Evolutionary conservation across 2,888 invertebrate species (phyloP).

Genomic region (Netelia fuscicornis): DNA sequence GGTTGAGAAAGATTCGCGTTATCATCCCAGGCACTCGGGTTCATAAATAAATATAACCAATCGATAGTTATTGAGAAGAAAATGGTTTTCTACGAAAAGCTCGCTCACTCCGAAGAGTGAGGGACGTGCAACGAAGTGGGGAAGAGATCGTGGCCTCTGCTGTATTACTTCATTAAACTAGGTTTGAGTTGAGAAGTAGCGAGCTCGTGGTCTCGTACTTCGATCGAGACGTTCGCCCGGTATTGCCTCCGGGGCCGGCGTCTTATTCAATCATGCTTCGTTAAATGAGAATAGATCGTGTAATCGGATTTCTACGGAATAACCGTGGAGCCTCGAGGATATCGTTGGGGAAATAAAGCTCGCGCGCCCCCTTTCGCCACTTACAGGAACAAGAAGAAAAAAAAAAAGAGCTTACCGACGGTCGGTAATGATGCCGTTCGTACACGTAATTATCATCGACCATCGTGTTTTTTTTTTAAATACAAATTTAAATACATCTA

Average conservation of each 20-base stretch:
- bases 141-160: background rate
- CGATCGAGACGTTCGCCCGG: slow-evolving; percentile 28
- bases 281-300: slow-evolving; percentile 64
- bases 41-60: slow-evolving; percentile 63
- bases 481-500: background rate
- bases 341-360: slow-evolving; percentile 9
- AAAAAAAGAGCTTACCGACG: background rate
- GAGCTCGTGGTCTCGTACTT: background rate
- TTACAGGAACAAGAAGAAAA: background rate
- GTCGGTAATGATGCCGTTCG: slow-evolving; percentile 31
- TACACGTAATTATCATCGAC: slow-evolving; percentile 3
- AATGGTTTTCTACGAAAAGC: slow-evolving; percentile 15
- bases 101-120: too few relatives aligned
- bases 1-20: slow-evolving; percentile 2
- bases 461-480: too few relatives aligned
- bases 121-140: too few relatives aligned
- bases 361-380: background rate
- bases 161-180: slow-evolving; percentile 51
- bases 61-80: slow-evolving; percentile 48
- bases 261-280: slow-evolving; percentile 66
- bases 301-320: slow-evolving; percentile 63
- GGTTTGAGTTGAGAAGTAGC: slow-evolving; percentile 15
- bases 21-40: slow-evolving; percentile 14
- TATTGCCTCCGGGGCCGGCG: slow-evolving; percentile 28
- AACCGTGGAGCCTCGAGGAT: slow-evolving; percentile 30